These are phyloP conservation scores for Drosophila eugracilis DNA, from an alignment of 1,140 invertebrate species.

Conservation along the genomic window DNA sequence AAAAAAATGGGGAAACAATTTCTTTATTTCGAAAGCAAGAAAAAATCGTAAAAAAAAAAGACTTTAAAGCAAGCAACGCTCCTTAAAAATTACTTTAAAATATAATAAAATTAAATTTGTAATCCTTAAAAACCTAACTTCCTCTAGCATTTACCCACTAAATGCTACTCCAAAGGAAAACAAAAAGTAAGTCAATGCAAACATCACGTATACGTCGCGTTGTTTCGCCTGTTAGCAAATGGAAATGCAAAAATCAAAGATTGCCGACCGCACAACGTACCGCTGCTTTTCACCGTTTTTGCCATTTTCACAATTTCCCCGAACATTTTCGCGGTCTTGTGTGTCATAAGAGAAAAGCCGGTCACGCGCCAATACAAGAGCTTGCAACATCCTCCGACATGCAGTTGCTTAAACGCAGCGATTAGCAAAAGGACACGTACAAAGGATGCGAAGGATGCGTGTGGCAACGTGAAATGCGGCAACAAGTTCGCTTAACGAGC, in stretches of 20 bases:
- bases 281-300: not conserved
- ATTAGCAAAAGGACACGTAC: constrained; percentile 75
- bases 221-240: constrained; percentile 8
- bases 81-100: not conserved
- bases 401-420: constrained; percentile 61
- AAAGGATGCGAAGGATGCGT: constrained; percentile 36
- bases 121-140: too few relatives aligned
- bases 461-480: too few relatives aligned
- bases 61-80: not conserved
- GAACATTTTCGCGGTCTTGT: constrained; percentile 17
- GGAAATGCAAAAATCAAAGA: constrained; percentile 51
- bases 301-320: not conserved
- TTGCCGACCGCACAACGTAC: constrained; percentile 9
- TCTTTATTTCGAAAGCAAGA: not conserved
- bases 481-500: constrained; percentile 66
- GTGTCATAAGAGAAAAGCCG: constrained; percentile 28
- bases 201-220: constrained; percentile 42
- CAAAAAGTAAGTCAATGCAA: constrained; percentile 6
- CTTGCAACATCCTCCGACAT: constrained; percentile 45
- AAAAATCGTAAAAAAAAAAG: not conserved
- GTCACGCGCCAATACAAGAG: constrained; percentile 60
- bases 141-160: too few relatives aligned
- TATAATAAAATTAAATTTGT: too few relatives aligned
- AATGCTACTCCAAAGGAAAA: too few relatives aligned
- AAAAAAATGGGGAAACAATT: not conserved